Base-by-base conservation (phyloP, 2,888 invertebrate species). In the Xylota sylvarum region DNA sequence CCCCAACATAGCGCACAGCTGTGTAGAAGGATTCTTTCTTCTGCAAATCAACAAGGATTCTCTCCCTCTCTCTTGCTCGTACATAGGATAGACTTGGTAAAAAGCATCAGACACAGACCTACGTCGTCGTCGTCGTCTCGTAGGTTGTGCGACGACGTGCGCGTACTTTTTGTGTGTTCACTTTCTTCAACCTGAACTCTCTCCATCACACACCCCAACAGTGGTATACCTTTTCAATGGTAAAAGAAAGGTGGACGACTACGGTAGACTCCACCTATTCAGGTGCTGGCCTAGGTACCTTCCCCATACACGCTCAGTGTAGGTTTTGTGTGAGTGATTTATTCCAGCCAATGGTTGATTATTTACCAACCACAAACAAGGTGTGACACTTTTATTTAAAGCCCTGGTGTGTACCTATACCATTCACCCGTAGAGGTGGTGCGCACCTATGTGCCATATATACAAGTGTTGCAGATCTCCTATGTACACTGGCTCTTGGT, bases 261-360 rank as follows among this genome's bases (percentile, higher is more conserved):
- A 79, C 87, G 78, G 83, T 87, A 78, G 87, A 87, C 83, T 87
- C 87, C 87, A 83, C 87, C 87, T 87, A 83, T 83, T 87, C 83
- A 87, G 87, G 87, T 87, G 87, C 87, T 87, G 83, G 43, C 55
- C 84, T 79, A 83, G 84, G 79, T 87, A 83, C 87, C 83, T 74
- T 83, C 77, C 72, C 80, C 81, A 77, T 69, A 73, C 86, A 83
- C 77, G 77, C 83, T 81, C 86, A 88, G 37, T 76, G 79, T 79
- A 88, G 88, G 86, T 88, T 73, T 73, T 84, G 86, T 87, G 83
- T 78, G 83, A 86, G 91, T 92, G 92, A 92, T 92, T 91, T 92
- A 92, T 92, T 90, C 90, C 92, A 92, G 90, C 92, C 92, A 92
- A 92, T 92, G 92, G 91, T 92, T 91, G 91, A 90, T 90, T 91